phyloP scores from a whole-genome alignment of 2,888 invertebrate species.

The Aradus depressus region DNA sequence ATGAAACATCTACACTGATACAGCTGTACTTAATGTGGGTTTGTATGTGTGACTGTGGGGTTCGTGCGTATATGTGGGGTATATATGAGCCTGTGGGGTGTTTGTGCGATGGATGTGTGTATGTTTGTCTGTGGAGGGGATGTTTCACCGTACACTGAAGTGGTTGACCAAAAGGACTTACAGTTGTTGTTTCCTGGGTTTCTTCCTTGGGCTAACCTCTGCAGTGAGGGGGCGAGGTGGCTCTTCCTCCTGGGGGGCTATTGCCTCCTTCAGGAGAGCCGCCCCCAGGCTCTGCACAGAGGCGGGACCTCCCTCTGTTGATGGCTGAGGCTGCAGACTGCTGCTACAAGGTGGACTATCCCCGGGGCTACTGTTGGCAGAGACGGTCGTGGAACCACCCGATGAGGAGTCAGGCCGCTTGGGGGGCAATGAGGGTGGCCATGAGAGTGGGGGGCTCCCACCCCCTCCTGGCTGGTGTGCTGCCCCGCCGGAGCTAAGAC shows the following conservation, averaged over 20 bases:
- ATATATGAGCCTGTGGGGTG: too few species aligned
- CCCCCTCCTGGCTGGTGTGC: constrained; percentile 31
- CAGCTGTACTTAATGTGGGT: too few species aligned
- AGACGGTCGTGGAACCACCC: constrained; percentile 75
- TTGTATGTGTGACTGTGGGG: too few species aligned
- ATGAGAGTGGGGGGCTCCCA: constrained; percentile 2
- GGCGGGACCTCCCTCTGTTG: constrained; percentile 27
- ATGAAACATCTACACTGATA: too few species aligned
- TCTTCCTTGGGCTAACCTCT: constrained; percentile 73
- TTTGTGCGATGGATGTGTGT: too few species aligned
- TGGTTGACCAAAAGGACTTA: constrained; percentile 9
- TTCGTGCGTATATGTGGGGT: too few species aligned
- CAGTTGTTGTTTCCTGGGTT: constrained; percentile 82
- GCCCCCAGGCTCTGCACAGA: background rate
- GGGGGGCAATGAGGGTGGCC: constrained; percentile 20
- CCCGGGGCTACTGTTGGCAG: constrained; percentile 73
- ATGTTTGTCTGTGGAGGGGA: too few species aligned
- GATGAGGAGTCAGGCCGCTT: constrained; percentile 34
- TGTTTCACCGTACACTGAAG: too few species aligned
- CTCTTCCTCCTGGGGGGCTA: constrained; percentile 13
- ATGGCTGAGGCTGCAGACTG: constrained; percentile 22
- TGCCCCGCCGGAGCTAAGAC: constrained; percentile 30
- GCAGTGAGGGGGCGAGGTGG: constrained; percentile 36
- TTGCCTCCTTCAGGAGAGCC: background rate
- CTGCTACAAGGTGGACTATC: constrained; percentile 28